These are phyloP conservation scores for Drosophila borealis DNA, from an alignment of 2,888 invertebrate genomes.

Conservation along the genomic window DNA sequence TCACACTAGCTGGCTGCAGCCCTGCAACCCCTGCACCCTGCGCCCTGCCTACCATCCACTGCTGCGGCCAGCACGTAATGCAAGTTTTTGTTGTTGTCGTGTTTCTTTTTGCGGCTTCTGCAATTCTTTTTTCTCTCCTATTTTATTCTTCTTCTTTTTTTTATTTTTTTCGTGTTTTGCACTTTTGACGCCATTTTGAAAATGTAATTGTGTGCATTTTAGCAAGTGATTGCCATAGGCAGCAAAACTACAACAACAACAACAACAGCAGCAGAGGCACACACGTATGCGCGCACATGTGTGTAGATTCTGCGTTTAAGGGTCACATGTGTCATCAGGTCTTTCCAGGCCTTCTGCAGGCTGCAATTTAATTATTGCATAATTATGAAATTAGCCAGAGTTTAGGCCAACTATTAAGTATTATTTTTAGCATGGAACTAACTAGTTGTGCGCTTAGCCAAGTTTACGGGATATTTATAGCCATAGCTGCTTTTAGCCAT, in stretches of 20 bases:
- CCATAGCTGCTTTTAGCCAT: constrained; percentile 9
- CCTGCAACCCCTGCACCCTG: constrained; percentile 1
- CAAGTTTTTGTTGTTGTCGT: constrained; percentile 41
- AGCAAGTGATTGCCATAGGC: constrained; percentile 53
- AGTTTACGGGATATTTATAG: not conserved
- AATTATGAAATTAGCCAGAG: constrained; percentile 43
- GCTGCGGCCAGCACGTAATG: constrained; percentile 32
- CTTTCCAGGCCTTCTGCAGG: constrained; percentile 9
- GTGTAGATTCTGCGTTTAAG: not conserved
- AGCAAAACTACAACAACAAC: constrained; percentile 17
- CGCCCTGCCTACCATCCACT: not conserved
- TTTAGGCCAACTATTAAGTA: not conserved
- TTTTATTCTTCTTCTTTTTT: not conserved
- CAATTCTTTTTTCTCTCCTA: constrained; percentile 25
- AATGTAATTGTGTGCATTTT: constrained; percentile 75
- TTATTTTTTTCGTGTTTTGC: constrained; percentile 43
- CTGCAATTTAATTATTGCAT: constrained; percentile 43
- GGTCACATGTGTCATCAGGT: constrained; percentile 17
- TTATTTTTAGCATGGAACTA: not conserved
- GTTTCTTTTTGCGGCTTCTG: constrained; percentile 54
- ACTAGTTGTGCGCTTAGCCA: not conserved
- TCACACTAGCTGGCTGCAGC: constrained; percentile 24
- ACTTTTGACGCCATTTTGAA: constrained; percentile 82
- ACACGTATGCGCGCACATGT: constrained; percentile 7
- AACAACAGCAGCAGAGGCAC: constrained; percentile 2